Percentiles rank a stretch among this genome's conserved stretches.
phyloP scores from a whole-genome alignment of 2,888 invertebrate genomes.

The Drosophila planitibia region DNA sequence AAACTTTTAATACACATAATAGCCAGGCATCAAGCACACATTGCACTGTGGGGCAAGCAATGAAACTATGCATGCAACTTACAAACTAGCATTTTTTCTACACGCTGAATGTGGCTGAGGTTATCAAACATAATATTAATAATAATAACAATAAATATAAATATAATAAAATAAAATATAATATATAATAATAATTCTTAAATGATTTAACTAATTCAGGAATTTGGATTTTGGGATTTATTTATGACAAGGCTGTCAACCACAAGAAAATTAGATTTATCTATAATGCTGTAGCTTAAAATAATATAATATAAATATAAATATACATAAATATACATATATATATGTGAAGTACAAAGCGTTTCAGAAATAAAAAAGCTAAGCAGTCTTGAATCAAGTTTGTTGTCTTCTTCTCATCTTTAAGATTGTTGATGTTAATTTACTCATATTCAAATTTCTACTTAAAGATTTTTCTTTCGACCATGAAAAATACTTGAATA shows the following conservation, averaged over 20 bases:
- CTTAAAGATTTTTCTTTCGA: not conserved
- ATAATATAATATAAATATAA: not conserved
- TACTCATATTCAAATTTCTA: not conserved
- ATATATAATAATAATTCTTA: not conserved
- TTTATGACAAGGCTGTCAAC: not conserved
- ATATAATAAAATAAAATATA: not conserved
- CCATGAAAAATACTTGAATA: not conserved
- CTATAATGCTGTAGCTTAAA: not conserved
- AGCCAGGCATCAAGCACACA: slow-evolving; percentile 64
- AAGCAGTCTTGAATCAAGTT: not conserved
- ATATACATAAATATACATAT: not conserved
- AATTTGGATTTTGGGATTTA: not conserved
- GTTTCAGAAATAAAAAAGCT: too few relatives aligned
- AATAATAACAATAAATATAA: not conserved
- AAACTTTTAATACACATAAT: slow-evolving; percentile 81
- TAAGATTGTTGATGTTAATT: not conserved
- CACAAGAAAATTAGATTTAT: not conserved
- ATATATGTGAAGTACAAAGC: not conserved
- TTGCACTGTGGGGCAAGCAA: slow-evolving; percentile 21
- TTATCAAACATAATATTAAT: not conserved
- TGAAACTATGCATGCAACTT: not conserved
- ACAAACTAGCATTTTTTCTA: not conserved
- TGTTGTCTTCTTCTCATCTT: not conserved
- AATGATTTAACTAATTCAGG: not conserved
- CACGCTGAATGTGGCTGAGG: too few relatives aligned